A percentile compares a stretch with the other conserved stretches of the same genome.
Conservation (phyloP, 2,797 vertebrate species). For the Sarcophilus harrisii region DNA sequence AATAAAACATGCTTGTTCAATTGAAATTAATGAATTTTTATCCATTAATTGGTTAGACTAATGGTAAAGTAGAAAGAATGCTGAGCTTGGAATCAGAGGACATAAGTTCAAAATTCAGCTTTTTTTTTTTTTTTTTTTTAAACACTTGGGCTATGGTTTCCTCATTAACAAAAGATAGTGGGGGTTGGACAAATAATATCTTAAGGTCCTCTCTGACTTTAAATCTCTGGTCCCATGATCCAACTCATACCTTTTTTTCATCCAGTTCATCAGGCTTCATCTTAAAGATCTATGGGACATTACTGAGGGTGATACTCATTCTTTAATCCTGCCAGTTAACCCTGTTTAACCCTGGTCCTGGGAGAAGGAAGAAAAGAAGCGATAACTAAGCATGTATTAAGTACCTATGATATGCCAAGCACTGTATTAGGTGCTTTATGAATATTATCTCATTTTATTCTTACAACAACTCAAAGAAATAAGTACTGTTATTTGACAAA, state of each 20-base stretch:
- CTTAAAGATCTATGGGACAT: neutral
- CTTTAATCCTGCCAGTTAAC: neutral
- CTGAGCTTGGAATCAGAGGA: neutral
- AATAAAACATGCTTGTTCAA: neutral
- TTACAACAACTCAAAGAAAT: neutral
- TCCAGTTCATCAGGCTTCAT: neutral
- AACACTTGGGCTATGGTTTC: neutral
- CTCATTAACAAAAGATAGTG: neutral
- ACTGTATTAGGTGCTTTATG: neutral
- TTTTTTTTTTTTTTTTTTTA: neutral
- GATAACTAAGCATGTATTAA: neutral
- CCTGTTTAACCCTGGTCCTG: neutral
- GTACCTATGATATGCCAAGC: neutral
- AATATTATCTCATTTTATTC: neutral
- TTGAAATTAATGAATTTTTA: neutral
- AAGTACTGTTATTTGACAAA: neutral
- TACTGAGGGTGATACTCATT: neutral
- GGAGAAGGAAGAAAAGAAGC: neutral
- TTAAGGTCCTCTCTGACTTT: neutral
- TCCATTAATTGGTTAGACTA: neutral
- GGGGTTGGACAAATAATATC: neutral
- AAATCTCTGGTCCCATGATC: neutral
- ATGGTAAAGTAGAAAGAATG: neutral
- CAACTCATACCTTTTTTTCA: neutral
- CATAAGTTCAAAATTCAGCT: neutral